These are phyloP conservation scores for Peromyscus polionotus DNA, from an alignment of 2,113 vertebrate genomes.

Conservation along the genomic window DNA sequence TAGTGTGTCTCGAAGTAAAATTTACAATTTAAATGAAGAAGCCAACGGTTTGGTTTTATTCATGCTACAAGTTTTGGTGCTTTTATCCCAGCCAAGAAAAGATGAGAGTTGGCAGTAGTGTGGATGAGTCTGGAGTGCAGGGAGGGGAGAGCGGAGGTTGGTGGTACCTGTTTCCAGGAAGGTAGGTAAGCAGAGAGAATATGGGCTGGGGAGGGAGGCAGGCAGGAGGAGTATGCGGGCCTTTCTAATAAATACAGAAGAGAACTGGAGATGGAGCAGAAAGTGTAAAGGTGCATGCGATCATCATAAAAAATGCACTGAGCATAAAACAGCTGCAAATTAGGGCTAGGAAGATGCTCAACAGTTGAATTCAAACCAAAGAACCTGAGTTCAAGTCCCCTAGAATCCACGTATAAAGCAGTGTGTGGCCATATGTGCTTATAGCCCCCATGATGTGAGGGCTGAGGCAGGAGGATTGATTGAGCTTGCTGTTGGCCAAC, in stretches of 20 bases:
- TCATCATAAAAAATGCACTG: background rate
- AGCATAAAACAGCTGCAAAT: background rate
- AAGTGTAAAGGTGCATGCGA: background rate
- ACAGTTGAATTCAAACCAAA: background rate
- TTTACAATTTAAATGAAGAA: background rate
- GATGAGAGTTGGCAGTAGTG: background rate
- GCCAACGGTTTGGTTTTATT: background rate
- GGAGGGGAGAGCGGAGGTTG: background rate
- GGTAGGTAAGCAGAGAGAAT: background rate
- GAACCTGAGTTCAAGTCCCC: background rate
- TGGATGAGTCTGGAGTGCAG: background rate
- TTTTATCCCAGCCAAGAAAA: background rate
- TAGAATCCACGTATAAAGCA: background rate
- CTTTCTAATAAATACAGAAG: background rate
- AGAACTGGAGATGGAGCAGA: background rate
- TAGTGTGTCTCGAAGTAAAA: background rate
- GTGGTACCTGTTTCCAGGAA: background rate
- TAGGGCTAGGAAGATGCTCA: background rate
- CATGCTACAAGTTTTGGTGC: background rate
- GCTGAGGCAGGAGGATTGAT: background rate
- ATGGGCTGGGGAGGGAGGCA: background rate
- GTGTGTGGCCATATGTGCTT: background rate
- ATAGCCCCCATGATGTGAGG: background rate
- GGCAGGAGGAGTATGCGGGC: background rate
- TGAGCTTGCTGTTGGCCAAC: background rate